Evolutionary conservation across 2,888 invertebrate species (phyloP).

Genomic region (Chymomyza fuscimana): DNA sequence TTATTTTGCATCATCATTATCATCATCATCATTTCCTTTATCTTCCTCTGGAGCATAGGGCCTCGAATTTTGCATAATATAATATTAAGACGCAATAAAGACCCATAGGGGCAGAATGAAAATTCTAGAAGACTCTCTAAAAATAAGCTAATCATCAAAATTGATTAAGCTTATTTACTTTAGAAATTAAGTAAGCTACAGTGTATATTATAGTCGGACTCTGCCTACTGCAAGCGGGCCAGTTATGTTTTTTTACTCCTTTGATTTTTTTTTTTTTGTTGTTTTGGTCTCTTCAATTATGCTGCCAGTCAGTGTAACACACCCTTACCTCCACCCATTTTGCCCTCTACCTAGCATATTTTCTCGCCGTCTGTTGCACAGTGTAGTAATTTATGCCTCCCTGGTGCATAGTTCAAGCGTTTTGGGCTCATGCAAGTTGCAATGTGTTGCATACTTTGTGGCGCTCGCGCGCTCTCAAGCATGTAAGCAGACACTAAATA

Average conservation of each 20-base stretch:
- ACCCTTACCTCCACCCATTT: not conserved
- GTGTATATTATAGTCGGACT: no score
- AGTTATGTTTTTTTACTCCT: not conserved
- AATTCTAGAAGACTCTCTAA: no score
- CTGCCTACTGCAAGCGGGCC: no score
- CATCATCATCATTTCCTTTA: no score
- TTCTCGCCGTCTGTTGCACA: not conserved
- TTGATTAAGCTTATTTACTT: no score
- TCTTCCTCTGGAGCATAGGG: no score
- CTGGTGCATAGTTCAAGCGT: constrained; percentile 48
- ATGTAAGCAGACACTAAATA: constrained; percentile 59
- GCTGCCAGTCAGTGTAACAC: not conserved
- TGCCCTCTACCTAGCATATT: not conserved
- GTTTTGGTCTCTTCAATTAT: not conserved
- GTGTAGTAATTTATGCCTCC: constrained; percentile 46
- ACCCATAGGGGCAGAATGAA: no score
- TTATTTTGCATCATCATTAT: no score
- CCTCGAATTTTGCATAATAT: no score
- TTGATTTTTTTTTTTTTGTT: not conserved
- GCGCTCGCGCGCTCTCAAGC: constrained; percentile 19
- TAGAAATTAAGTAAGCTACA: no score
- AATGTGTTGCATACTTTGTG: constrained; percentile 4
- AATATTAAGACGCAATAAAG: no score
- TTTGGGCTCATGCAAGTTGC: not conserved
- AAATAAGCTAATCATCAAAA: no score